Conservation (phyloP, 2,113 vertebrate genomes). For the Oncorhynchus gorbuscha region DNA sequence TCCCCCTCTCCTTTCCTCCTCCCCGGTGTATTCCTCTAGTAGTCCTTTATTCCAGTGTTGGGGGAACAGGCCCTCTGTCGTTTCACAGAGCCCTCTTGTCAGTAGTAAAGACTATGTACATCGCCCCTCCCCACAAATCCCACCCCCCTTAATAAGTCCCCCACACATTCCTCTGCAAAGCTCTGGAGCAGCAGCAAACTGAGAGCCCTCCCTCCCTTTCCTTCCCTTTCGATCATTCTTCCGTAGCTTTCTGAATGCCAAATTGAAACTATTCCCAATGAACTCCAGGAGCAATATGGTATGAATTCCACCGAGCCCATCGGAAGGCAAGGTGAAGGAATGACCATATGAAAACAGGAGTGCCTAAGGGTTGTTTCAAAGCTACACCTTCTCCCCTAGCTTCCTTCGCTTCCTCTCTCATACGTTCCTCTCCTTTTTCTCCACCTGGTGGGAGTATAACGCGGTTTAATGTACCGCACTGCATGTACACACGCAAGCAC, state of each 20-base stretch:
- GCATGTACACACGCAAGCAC: conserved; percentile 4
- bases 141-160: neutral
- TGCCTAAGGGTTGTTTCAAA: neutral
- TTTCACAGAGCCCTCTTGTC: neutral
- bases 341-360: conserved; percentile 10
- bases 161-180: neutral
- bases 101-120: neutral
- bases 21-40: neutral
- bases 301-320: too few relatives aligned
- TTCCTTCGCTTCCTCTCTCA: neutral
- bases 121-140: neutral
- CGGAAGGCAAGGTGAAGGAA: neutral
- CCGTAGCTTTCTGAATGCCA: neutral
- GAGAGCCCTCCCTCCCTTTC: too few relatives aligned
- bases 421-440: conserved; percentile 2
- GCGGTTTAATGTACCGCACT: neutral
- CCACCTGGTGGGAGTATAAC: conserved; percentile 15
- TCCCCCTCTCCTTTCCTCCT: neutral
- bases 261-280: too few relatives aligned
- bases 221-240: neutral
- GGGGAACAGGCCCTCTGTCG: neutral
- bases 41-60: neutral
- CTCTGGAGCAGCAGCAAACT: neutral
- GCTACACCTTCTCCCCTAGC: neutral
- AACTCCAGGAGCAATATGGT: too few relatives aligned